Base-by-base conservation (phyloP, 2,113 vertebrate species). In the Cnemophilus loriae region DNA sequence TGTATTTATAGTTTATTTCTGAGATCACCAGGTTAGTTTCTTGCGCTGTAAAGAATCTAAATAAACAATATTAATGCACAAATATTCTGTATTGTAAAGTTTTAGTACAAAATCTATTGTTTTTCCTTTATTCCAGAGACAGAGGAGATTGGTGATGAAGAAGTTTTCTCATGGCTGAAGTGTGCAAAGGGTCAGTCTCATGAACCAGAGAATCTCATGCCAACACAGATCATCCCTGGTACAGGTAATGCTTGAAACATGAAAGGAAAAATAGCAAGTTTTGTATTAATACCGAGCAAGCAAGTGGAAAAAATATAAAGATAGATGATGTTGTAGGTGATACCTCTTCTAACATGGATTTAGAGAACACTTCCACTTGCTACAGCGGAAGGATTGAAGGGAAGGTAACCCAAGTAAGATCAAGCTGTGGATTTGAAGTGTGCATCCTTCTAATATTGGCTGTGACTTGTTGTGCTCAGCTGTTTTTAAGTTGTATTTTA, bases 191-290 rank as follows among this genome's bases (percentile, higher is more conserved):
- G 99, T 44, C 99, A 99, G 90, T 98, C 99, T 75, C 99, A 99
- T 53, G 99, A 99, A 96, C 99, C 99, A 87, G 99, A 99, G 96
- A 99, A 99, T 97, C 99, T 99, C 88, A 99, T 99, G 99, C 99
- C 99, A 17, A 99, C 99, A 22, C 99, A 99, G 97, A 99, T 99
- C 93, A 99, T 99, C 97, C 99, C 99, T 91, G 99, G 99, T 80
- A 99, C 99, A 98, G 99, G 99, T 99, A 98, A 98, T 84, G 69
- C 41, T 87, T 96, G 26, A 92, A 88, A 78, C 9, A 9, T 42
- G 15, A 63, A 89, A 73, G 46, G 30, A 94, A 44, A 57, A 79
- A 42, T 10, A 63, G 11, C 7, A 22, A 14, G 20, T 73, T 84
- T 69, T 46, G 3, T 79, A 35, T 39, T 37, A 18, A 8, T 76